Percentiles rank a stretch among this genome's conserved stretches.
Evolutionary conservation across 2,888 invertebrate genomes (phyloP).

Genomic region (Parnassius orleans): DNA sequence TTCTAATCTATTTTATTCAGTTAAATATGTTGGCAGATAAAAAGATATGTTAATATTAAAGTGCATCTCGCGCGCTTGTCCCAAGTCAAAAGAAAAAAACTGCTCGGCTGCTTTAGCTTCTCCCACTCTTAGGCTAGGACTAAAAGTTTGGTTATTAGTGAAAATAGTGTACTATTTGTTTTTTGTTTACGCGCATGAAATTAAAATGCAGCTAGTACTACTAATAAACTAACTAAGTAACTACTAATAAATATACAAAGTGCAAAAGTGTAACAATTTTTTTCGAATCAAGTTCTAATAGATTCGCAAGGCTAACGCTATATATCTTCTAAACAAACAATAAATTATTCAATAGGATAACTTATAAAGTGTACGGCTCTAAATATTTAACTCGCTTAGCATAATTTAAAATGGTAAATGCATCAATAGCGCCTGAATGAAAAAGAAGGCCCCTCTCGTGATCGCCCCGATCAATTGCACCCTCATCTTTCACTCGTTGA

Average conservation of each 20-base stretch:
- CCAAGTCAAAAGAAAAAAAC: too few species aligned
- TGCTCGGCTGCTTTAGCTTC: too few species aligned
- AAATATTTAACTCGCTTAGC: constrained; percentile 38
- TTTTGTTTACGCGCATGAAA: too few species aligned
- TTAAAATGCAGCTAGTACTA: background rate
- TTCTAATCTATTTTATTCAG: too few species aligned
- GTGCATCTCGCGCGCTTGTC: too few species aligned
- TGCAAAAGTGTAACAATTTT: background rate
- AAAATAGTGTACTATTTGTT: too few species aligned
- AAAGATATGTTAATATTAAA: too few species aligned
- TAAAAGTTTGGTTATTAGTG: too few species aligned
- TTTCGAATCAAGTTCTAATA: too few species aligned
- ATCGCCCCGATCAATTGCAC: constrained; percentile 52
- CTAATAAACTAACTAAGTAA: too few species aligned
- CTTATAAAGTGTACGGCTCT: constrained; percentile 24
- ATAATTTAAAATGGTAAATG: constrained; percentile 39
- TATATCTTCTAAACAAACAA: constrained; percentile 17
- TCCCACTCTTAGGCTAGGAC: too few species aligned
- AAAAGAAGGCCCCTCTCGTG: constrained; percentile 65
- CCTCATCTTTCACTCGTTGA: constrained; percentile 37
- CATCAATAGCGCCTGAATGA: constrained; percentile 47
- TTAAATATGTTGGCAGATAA: too few species aligned
- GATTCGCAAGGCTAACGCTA: background rate
- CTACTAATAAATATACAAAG: background rate
- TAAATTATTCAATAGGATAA: constrained; percentile 27